Evolutionary conservation across 2,888 invertebrate genomes (phyloP), one percentile per base, ranked within the genome.

Genomic region (Macrophya alboannulata): DNA sequence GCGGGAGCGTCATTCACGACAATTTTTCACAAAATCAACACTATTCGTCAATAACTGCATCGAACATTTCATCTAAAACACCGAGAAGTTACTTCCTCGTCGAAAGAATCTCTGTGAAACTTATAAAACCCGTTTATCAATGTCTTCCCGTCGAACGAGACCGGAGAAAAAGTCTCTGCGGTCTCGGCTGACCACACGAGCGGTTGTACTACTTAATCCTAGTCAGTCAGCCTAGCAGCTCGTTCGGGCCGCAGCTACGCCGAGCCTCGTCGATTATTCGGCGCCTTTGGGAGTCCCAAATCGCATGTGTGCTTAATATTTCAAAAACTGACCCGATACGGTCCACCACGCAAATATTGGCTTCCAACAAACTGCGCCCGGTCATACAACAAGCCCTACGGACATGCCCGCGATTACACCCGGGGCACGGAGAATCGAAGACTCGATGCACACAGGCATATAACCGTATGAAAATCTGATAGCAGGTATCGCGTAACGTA

Each of bases 251-350:
- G n/a, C 55, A 43, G n/a, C 40, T 12, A 4, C 15, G 45, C 21
- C 74, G 15, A 51, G 25, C 25, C 8, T 51, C 25, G 37, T 77
- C 51, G 77, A 51, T 77, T 77, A 77, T 77, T 77, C 31, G 72
- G 45, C 21, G 4, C 72, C 12, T 74, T 74, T 12, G 72, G 72
- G n/a, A 9, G 21, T 25, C n/a, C 25, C 5, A 25, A 45, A 74
- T 45, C 72, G 45, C 43, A 25, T 21, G 72, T 45, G 45, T 45
- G 45, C 51, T 77, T 4, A 77, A 51, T 77, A 77, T 51, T 51
- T 77, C 9, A 48, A 51, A 51, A 51, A 48, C n/a, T 3, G 31
- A 2, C 21, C 43, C 72, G 72, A 74, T 74, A 74, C 21, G n/a
- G 72, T 45, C 40, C n/a, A 21, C 72, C 10, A 74, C 0, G 45